Percentiles rank a stretch among this genome's conserved stretches.
These are phyloP conservation scores for Cyanoderma ruficeps DNA, from an alignment of 2,113 vertebrate species.

Conservation along the genomic window DNA sequence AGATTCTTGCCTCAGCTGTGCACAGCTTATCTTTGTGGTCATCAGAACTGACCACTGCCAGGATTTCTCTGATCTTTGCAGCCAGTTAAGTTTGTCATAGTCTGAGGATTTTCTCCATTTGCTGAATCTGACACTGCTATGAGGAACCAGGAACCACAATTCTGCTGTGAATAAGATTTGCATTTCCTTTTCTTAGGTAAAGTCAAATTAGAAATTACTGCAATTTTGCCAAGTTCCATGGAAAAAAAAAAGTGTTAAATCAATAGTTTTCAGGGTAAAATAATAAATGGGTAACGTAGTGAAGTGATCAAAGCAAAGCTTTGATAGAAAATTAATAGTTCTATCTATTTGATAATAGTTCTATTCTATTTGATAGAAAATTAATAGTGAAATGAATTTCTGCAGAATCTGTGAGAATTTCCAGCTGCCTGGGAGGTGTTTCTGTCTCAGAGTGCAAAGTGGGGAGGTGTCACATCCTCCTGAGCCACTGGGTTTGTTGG, in stretches of 20 bases:
- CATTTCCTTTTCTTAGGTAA: background rate
- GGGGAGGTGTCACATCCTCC: background rate
- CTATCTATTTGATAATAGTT: no score
- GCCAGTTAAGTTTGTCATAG: background rate
- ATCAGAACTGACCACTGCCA: background rate
- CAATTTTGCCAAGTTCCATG: background rate
- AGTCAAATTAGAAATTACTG: background rate
- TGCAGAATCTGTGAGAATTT: background rate
- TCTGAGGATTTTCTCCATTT: background rate
- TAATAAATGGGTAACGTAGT: background rate
- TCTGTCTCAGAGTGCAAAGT: background rate
- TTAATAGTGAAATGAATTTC: background rate
- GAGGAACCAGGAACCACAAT: background rate
- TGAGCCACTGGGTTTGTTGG: fast-evolving
- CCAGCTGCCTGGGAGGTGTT: background rate
- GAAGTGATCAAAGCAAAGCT: background rate
- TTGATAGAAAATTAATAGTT: background rate
- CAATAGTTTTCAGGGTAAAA: background rate
- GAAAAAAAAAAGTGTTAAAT: background rate
- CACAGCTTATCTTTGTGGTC: background rate
- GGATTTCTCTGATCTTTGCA: background rate
- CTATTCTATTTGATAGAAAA: background rate
- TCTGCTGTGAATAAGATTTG: background rate
- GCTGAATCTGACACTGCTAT: background rate
- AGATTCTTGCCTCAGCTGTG: background rate